These are phyloP conservation scores for Pangasius larnaudii DNA, from an alignment of 2,797 vertebrate genomes.

Conservation along the genomic window DNA sequence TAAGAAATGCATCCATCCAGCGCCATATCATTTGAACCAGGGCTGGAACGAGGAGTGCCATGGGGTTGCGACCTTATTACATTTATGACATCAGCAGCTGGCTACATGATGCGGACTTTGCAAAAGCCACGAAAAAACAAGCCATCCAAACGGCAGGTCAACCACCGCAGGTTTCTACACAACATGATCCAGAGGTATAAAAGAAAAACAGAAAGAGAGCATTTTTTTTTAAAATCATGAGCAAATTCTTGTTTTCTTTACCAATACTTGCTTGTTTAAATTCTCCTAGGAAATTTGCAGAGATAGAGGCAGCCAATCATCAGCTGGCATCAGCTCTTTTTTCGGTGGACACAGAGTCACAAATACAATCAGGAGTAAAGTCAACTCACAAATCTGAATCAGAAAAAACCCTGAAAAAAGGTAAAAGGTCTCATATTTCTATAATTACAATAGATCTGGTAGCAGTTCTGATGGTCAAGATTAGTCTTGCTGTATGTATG, in stretches of 20 bases:
- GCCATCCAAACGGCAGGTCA: conserved; percentile 84
- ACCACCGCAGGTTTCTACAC: conserved; percentile 88
- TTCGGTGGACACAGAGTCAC: conserved; percentile 60
- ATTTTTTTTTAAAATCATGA: not conserved
- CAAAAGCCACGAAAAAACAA: conserved; percentile 79
- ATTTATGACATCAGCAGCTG: conserved; percentile 85
- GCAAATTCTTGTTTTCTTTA: not conserved
- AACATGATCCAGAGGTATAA: conserved; percentile 89
- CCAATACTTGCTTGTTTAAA: conserved; percentile 3
- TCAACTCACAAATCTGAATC: conserved; percentile 49
- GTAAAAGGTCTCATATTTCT: conserved; percentile 13
- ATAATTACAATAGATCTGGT: not conserved
- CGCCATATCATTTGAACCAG: conserved; percentile 70
- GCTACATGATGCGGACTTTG: conserved; percentile 84
- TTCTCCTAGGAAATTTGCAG: conserved; percentile 80
- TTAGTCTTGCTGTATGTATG: not conserved
- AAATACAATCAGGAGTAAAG: conserved; percentile 36
- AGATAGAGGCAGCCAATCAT: conserved; percentile 83
- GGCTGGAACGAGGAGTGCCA: conserved; percentile 71
- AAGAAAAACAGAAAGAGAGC: not conserved
- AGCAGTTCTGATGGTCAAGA: not conserved
- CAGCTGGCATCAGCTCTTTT: conserved; percentile 72
- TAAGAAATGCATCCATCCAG: conserved; percentile 72
- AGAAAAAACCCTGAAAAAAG: conserved; percentile 30
- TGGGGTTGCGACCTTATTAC: conserved; percentile 84